Evolutionary conservation across 2,888 invertebrate genomes (phyloP).

Genomic region (Margaritifera margaritifera): DNA sequence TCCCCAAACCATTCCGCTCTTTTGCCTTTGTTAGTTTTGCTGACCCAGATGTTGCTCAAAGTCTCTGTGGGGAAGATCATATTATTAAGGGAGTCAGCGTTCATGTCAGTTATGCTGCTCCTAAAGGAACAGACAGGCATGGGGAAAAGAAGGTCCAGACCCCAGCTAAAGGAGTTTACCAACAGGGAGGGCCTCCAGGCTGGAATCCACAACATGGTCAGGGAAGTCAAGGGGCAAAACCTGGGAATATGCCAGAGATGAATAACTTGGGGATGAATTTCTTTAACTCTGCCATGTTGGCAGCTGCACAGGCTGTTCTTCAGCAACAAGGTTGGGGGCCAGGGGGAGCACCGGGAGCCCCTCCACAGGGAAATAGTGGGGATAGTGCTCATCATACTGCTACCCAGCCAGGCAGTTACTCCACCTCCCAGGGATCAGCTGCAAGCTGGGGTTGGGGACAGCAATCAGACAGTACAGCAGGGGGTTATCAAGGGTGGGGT

Average conservation of each 20-base stretch:
- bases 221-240: slow-evolving; percentile 15
- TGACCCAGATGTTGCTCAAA: slow-evolving; percentile 92
- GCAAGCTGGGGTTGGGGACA: too few species aligned
- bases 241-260: slow-evolving; percentile 34
- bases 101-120: slow-evolving; percentile 76
- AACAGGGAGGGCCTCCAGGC: slow-evolving; percentile 20
- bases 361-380: slow-evolving; percentile 29
- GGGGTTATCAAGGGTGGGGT: too few species aligned
- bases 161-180: slow-evolving; percentile 22
- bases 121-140: slow-evolving; percentile 63
- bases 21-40: slow-evolving; percentile 91
- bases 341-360: slow-evolving; percentile 19
- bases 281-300: slow-evolving; percentile 64
- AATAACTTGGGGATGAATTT: slow-evolving; percentile 58
- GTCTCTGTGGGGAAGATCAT: slow-evolving; percentile 93
- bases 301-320: slow-evolving; percentile 64
- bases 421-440: slow-evolving; percentile 41
- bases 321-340: slow-evolving; percentile 37
- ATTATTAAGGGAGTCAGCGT: slow-evolving; percentile 87
- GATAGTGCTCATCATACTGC: slow-evolving; percentile 31
- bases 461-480: too few species aligned
- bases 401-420: slow-evolving; percentile 45
- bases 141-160: slow-evolving; percentile 32
- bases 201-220: slow-evolving; percentile 21
- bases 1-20: slow-evolving; percentile 88